These are phyloP conservation scores for Sebastes minor DNA, from an alignment of 2,797 vertebrate species.

Conservation along the genomic window DNA sequence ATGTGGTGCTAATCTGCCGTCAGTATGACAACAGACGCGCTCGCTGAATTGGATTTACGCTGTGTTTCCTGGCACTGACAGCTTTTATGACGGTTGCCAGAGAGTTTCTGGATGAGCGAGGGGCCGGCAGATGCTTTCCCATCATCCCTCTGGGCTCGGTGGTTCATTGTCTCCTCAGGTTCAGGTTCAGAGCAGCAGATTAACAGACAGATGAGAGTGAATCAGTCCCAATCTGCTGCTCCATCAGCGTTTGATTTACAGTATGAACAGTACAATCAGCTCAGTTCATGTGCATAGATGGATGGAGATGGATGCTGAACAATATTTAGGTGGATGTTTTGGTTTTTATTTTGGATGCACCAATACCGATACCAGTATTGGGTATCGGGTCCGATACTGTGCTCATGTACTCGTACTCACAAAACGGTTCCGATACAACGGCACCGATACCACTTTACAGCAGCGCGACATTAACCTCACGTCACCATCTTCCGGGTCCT, in stretches of 20 bases:
- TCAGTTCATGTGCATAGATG: not conserved
- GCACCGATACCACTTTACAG: too few relatives aligned
- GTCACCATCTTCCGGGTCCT: too few relatives aligned
- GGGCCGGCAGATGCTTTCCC: not conserved
- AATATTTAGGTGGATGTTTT: not conserved
- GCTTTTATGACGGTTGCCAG: not conserved
- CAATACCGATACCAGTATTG: too few relatives aligned
- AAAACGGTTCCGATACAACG: too few relatives aligned
- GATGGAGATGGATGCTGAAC: not conserved
- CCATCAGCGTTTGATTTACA: not conserved
- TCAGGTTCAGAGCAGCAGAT: constrained; percentile 11
- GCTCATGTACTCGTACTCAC: too few relatives aligned
- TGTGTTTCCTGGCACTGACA: not conserved
- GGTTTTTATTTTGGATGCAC: not conserved
- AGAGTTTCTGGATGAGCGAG: not conserved
- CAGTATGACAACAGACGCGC: not conserved
- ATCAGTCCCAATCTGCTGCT: not conserved
- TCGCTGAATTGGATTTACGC: not conserved
- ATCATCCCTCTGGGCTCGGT: not conserved
- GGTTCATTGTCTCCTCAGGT: not conserved
- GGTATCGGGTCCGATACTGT: too few relatives aligned
- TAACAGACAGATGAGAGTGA: not conserved
- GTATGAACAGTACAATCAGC: not conserved
- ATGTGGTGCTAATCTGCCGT: constrained; percentile 26
- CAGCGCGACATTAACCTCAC: too few relatives aligned